These are phyloP conservation scores for Chionomys nivalis DNA, from an alignment of 2,113 vertebrate species.

Conservation along the genomic window DNA sequence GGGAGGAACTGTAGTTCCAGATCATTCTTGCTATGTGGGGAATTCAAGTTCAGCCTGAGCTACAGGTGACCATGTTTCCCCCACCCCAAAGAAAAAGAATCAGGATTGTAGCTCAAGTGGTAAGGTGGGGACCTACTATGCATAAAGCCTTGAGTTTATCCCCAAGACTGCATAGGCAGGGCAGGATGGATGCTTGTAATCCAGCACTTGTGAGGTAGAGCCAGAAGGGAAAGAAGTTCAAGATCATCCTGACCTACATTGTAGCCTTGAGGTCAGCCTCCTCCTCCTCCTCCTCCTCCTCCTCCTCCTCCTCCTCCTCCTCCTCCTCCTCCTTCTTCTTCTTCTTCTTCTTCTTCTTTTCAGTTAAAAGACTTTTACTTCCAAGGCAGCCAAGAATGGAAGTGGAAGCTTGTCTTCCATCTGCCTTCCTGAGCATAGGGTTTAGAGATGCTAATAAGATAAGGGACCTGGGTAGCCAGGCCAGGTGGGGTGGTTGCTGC, in stretches of 20 bases:
- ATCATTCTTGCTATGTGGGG: background rate
- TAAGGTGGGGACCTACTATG: background rate
- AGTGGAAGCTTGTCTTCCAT: background rate
- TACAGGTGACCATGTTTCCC: background rate
- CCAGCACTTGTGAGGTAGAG: background rate
- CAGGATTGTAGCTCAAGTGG: background rate
- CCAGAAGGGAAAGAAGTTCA: background rate
- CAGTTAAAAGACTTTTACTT: background rate
- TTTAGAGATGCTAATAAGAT: background rate
- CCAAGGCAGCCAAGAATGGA: background rate
- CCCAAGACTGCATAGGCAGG: background rate
- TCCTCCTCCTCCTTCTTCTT: rapidly evolving
- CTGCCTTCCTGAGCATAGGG: background rate
- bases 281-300: rapidly evolving
- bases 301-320: background rate
- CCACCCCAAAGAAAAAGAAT: background rate
- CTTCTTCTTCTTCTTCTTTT: background rate
- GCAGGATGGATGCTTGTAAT: background rate
- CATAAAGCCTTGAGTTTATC: background rate
- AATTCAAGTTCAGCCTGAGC: background rate
- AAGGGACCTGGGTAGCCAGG: background rate
- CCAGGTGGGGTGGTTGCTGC: background rate
- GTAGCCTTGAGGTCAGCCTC: background rate
- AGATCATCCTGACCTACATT: background rate
- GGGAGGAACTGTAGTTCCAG: background rate